Conservation (phyloP, 2,888 invertebrate genomes). For the Parthenolecanium corni region DNA sequence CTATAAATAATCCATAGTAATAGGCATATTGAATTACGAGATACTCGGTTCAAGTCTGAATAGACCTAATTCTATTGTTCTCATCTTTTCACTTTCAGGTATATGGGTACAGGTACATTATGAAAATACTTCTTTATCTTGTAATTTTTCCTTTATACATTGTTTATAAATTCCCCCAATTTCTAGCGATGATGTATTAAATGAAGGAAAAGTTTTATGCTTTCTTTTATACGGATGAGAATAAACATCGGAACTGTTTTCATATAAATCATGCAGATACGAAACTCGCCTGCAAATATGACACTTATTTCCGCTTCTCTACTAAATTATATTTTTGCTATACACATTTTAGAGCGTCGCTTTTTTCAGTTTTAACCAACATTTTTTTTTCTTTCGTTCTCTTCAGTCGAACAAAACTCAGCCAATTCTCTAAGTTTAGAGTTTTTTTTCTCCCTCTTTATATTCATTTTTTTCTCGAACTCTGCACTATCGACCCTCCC, state of each 20-base stretch:
- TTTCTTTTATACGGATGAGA: conserved; percentile 15
- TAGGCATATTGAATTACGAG: too few relatives aligned
- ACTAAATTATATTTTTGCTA: conserved; percentile 14
- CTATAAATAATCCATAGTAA: too few relatives aligned
- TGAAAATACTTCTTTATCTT: too few relatives aligned
- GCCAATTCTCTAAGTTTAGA: neutral
- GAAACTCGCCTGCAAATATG: conserved; percentile 23
- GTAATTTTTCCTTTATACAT: too few relatives aligned
- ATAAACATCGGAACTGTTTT: conserved; percentile 19
- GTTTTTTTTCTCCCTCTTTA: neutral
- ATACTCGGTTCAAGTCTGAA: too few relatives aligned
- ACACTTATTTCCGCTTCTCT: conserved; percentile 22
- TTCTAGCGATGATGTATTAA: conserved; percentile 1
- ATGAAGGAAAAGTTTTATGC: neutral
- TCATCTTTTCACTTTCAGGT: too few relatives aligned
- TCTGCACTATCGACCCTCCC: too few relatives aligned
- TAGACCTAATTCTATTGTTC: too few relatives aligned
- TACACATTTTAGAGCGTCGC: neutral
- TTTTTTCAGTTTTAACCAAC: neutral
- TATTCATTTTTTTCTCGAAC: too few relatives aligned
- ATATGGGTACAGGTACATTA: too few relatives aligned
- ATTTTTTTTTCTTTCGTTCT: neutral
- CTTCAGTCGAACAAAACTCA: neutral
- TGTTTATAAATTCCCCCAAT: too few relatives aligned
- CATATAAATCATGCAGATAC: conserved; percentile 22